These are phyloP conservation scores for Hemicentrotus pulcherrimus DNA, from an alignment of 35 echinoderm and acorn worm species.

Conservation along the genomic window DNA sequence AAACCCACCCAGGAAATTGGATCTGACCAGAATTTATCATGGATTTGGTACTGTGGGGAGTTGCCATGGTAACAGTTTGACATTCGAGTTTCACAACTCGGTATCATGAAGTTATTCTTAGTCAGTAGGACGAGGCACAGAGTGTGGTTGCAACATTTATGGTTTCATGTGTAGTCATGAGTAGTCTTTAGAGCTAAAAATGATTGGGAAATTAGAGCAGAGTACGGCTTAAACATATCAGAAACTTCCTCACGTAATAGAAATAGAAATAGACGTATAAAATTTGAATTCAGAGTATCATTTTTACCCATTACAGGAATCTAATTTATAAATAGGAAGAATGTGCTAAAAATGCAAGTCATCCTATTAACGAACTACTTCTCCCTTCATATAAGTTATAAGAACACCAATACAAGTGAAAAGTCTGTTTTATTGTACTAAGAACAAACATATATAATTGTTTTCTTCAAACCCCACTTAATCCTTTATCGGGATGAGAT, in stretches of 20 bases:
- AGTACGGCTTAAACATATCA: not conserved
- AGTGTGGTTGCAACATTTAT: not conserved
- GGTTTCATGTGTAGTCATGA: not conserved
- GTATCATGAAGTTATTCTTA: slow-evolving; percentile 19
- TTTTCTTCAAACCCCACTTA: not conserved
- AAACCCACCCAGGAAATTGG: not conserved
- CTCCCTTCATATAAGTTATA: too few relatives aligned
- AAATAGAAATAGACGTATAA: too few relatives aligned
- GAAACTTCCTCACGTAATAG: too few relatives aligned
- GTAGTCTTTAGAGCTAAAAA: not conserved
- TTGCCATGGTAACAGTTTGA: not conserved
- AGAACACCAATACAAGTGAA: not conserved
- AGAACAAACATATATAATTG: too few relatives aligned
- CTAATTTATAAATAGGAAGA: too few relatives aligned
- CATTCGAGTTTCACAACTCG: not conserved
- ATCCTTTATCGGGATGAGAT: not conserved
- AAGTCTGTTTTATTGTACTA: not conserved
- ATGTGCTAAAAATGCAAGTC: too few relatives aligned
- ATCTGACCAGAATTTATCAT: not conserved
- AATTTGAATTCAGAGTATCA: too few relatives aligned
- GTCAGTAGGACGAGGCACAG: not conserved
- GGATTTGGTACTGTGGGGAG: not conserved
- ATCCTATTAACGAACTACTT: too few relatives aligned
- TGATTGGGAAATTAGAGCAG: not conserved
- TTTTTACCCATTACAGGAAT: too few relatives aligned